Evolutionary conservation across 2,797 vertebrate species (phyloP), one percentile per base, ranked within the genome.

Genomic region (Alexandromys oeconomus): DNA sequence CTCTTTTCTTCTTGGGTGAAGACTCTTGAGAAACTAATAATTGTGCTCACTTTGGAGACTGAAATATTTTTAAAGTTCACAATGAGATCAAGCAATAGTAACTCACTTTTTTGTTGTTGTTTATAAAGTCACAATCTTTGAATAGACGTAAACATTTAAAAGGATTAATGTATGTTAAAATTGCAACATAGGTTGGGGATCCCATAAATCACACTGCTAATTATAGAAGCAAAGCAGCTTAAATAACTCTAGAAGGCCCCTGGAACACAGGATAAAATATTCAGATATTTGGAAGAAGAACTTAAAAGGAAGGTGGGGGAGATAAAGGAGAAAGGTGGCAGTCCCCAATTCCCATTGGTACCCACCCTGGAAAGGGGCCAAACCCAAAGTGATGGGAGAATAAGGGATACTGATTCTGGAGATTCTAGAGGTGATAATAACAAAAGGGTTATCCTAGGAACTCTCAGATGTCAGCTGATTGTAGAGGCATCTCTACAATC

Each of bases 61-160:
- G n/a, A 29, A 59, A 73, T n/a, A 23, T 51, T 69, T 87, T 63
- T n/a, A 54, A 29, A 93, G 25, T 89, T 11, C n/a, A 63, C 4
- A 61, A 2, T 81, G 29, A 93, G 31, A 89, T 76, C 15, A 59
- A 84, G 48, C 74, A 78, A 51, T 57, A 21, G 48, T 46, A 63
- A 81, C 84, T 87, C 31, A 57, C 25, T 54, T 40, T 87, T 61
- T 91, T 48, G 15, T 11, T 63, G 14, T 71, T 91, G 12, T 73
- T 85, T 63, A 2, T 61, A 81, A 85, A 82, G 23, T 21, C 48
- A 78, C n/a, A 34, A 19, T 71, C 85, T 78, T 79, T 43, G 21
- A 92, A 37, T 82, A 34, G 78, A 96, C 54, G 3, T 34, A 80
- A 90, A 94, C 5, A 92, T 63, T 27, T 90, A 77, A 67, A 81